Evolutionary conservation across 2,113 vertebrate genomes (phyloP).

Genomic region (Eptesicus fuscus): DNA sequence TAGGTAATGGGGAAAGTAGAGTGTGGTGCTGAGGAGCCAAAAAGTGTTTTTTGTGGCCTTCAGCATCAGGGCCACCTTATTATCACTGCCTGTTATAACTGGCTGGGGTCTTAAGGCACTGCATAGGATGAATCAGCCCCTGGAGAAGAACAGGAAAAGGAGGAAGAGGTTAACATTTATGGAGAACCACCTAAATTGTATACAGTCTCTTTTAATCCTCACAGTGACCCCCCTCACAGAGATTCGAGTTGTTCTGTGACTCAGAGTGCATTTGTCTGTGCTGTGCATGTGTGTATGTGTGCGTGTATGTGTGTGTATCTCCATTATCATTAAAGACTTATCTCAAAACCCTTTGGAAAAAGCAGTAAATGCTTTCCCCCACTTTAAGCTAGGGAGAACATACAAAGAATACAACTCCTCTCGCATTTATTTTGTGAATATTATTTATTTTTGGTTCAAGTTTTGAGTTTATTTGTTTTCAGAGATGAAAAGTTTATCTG

Average conservation of each 20-base stretch:
- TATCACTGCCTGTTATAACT: background rate
- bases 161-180: background rate
- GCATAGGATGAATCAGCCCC: background rate
- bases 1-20: background rate
- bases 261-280: background rate
- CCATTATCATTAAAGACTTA: background rate
- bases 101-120: background rate
- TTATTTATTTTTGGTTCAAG: background rate
- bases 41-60: background rate
- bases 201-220: background rate
- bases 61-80: no score
- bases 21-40: background rate
- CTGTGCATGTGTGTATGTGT: accelerated
- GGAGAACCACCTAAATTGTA: background rate
- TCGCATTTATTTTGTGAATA: background rate
- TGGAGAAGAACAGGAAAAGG: background rate
- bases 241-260: background rate
- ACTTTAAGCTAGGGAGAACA: background rate
- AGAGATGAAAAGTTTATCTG: background rate
- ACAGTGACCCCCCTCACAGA: background rate
- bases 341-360: background rate
- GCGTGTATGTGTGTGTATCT: background rate
- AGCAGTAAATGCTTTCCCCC: background rate
- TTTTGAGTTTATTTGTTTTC: constrained; percentile 20
- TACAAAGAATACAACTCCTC: background rate